These are phyloP conservation scores for Schizaphis graminum DNA, from an alignment of 2,888 invertebrate genomes.

Conservation along the genomic window DNA sequence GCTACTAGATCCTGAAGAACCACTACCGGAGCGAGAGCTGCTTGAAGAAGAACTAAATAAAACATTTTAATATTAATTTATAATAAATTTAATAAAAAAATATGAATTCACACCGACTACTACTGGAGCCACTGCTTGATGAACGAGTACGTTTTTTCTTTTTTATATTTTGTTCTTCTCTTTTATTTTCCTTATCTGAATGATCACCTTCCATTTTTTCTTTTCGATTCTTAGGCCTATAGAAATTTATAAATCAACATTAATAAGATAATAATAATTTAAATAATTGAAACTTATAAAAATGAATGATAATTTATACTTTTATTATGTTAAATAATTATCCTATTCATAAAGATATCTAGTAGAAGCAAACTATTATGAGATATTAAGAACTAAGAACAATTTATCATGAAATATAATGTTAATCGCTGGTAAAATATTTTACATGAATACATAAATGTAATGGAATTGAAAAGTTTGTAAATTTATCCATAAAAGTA, in stretches of 20 bases:
- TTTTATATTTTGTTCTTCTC: slow-evolving; percentile 77
- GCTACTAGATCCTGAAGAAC: slow-evolving; percentile 73
- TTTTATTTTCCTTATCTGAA: slow-evolving; percentile 77
- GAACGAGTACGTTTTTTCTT: slow-evolving; percentile 76
- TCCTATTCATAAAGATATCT: not conserved
- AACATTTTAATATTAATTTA: slow-evolving; percentile 58
- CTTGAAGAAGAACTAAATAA: slow-evolving; percentile 72
- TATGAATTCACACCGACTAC: slow-evolving; percentile 74
- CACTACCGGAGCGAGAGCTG: slow-evolving; percentile 66
- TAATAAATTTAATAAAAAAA: not conserved
- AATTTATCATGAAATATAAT: not conserved
- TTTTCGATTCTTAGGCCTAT: slow-evolving; percentile 57
- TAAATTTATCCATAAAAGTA: not conserved
- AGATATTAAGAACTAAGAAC: not conserved
- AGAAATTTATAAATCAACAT: not conserved
- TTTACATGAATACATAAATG: not conserved
- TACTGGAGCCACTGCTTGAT: slow-evolving; percentile 85
- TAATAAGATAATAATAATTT: not conserved
- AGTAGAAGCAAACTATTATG: not conserved
- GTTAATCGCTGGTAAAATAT: not conserved
- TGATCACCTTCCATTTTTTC: slow-evolving; percentile 65
- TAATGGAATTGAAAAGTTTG: not conserved
- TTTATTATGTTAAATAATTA: not conserved
- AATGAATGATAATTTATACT: not conserved
- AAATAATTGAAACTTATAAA: not conserved